phyloP scores from a whole-genome alignment of 1,140 invertebrate species.

The Drosophila asahinai region DNA sequence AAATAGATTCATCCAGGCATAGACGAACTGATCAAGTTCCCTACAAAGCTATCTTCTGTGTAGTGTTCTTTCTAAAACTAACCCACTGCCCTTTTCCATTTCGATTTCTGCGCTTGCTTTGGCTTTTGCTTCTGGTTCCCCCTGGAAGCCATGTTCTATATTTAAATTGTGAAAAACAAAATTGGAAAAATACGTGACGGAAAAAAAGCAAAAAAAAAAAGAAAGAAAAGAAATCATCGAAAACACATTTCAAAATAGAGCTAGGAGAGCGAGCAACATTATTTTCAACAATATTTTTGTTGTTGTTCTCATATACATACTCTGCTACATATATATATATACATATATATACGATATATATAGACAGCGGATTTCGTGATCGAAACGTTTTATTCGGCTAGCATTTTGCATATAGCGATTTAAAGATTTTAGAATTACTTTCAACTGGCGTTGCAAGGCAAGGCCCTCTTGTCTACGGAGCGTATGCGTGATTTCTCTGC shows the following conservation, averaged over 20 bases:
- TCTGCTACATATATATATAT: slow-evolving; percentile 8
- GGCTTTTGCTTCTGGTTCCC: slow-evolving; percentile 3
- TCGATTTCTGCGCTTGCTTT: not conserved
- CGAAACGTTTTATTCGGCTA: slow-evolving; percentile 46
- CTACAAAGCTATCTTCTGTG: slow-evolving; percentile 10
- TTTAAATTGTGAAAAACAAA: slow-evolving; percentile 66
- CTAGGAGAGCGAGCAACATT: slow-evolving; percentile 21
- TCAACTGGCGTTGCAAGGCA: slow-evolving; percentile 60
- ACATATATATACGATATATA: slow-evolving; percentile 30
- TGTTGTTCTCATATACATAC: slow-evolving; percentile 36
- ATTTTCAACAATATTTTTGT: slow-evolving; percentile 45
- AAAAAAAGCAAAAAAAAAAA: slow-evolving; percentile 28
- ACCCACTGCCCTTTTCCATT: slow-evolving; percentile 32
- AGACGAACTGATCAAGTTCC: slow-evolving; percentile 51
- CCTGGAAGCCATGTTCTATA: slow-evolving; percentile 50
- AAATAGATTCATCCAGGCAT: slow-evolving; percentile 47
- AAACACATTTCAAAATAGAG: slow-evolving; percentile 52
- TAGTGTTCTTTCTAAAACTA: slow-evolving; percentile 7
- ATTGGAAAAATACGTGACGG: slow-evolving; percentile 19
- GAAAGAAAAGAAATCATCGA: slow-evolving; percentile 34
- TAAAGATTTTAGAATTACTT: slow-evolving; percentile 43
- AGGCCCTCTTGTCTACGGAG: slow-evolving; percentile 14
- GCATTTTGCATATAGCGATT: slow-evolving; percentile 23
- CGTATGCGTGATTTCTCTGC: slow-evolving; percentile 18
- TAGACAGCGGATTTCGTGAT: slow-evolving; percentile 42